These are phyloP conservation scores for Osmerus mordax DNA, from an alignment of 2,113 vertebrate genomes.

Conservation along the genomic window DNA sequence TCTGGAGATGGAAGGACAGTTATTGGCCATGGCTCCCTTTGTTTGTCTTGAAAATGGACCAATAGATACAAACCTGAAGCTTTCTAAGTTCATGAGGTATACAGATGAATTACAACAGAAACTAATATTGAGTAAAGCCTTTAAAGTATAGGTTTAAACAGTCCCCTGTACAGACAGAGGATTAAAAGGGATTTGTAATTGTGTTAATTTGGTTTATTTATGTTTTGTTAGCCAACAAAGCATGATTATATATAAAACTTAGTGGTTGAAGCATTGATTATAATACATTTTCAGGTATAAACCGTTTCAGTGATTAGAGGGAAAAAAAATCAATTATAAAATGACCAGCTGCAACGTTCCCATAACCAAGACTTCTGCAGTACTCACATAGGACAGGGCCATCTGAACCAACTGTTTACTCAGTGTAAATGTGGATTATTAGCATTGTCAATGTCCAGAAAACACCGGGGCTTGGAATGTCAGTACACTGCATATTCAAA, in stretches of 20 bases:
- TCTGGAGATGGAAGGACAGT: neutral
- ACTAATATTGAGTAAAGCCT: too few species aligned
- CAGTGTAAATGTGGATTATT: slow-evolving; percentile 16
- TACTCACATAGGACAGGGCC: neutral
- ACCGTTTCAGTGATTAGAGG: neutral
- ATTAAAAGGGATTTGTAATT: too few species aligned
- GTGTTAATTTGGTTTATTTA: too few species aligned
- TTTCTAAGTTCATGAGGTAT: too few species aligned
- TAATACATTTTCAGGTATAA: too few species aligned
- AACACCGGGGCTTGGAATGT: neutral
- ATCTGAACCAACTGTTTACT: slow-evolving; percentile 20
- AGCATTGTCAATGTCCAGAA: slow-evolving; percentile 13
- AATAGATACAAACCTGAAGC: neutral
- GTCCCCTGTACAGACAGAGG: too few species aligned
- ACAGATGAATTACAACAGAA: too few species aligned
- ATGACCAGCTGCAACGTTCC: neutral
- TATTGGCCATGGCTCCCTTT: neutral
- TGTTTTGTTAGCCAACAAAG: too few species aligned
- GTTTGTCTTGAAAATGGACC: neutral
- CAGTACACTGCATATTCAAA: slow-evolving; percentile 1
- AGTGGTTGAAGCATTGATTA: too few species aligned
- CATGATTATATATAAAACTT: too few species aligned
- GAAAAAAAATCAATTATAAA: neutral
- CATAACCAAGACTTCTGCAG: neutral
- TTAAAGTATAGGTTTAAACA: too few species aligned